phyloP scores from a whole-genome alignment of 2,113 vertebrate species.

The Prunella fulvescens region DNA sequence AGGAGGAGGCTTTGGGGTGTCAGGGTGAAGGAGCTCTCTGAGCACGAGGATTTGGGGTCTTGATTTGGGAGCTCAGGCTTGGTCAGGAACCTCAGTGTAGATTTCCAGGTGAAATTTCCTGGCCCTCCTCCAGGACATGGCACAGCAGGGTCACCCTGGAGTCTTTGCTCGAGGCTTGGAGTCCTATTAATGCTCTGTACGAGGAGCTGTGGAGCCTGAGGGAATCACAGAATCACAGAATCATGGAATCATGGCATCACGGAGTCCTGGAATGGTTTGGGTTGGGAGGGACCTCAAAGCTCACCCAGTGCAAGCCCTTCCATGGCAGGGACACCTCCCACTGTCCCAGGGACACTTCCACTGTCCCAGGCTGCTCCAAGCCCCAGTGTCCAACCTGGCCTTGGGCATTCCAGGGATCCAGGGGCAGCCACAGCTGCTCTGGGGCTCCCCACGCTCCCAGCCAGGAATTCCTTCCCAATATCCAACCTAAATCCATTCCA shows the following conservation, averaged over 20 bases:
- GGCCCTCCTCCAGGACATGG: neutral
- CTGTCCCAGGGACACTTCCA: neutral
- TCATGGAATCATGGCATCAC: accelerated
- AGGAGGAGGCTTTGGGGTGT: neutral
- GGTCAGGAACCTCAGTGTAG: neutral
- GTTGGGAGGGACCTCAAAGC: neutral
- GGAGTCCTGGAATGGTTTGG: neutral
- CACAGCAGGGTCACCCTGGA: accelerated
- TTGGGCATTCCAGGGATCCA: neutral
- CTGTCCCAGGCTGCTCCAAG: neutral
- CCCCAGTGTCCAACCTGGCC: accelerated
- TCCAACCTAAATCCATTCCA: neutral
- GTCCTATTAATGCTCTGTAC: accelerated
- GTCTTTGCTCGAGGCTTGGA: neutral
- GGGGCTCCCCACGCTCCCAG: neutral
- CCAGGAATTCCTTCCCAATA: neutral
- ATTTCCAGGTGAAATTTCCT: neutral
- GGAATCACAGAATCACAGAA: too few species aligned
- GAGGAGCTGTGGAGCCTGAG: neutral
- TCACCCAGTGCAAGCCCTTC: accelerated
- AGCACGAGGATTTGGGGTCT: neutral
- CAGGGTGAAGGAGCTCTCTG: accelerated
- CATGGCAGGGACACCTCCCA: neutral
- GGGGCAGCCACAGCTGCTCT: neutral
- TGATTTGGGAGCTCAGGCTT: neutral